A percentile compares a stretch with the other conserved stretches of the same genome.
Evolutionary conservation across 2,888 invertebrate species (phyloP).

Genomic region (Chironomus riparius): DNA sequence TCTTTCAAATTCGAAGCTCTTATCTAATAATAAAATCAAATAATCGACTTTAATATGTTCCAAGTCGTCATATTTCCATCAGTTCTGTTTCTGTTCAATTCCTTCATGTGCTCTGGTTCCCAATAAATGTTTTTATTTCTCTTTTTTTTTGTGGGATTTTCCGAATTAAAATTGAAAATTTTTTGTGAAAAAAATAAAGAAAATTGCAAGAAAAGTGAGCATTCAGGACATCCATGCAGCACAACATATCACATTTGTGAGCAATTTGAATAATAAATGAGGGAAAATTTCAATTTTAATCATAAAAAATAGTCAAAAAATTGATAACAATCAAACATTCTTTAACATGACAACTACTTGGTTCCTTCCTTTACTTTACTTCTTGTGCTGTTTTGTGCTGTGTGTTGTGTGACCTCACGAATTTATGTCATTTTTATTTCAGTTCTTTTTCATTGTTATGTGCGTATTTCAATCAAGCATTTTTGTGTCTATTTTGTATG

Average conservation of each 20-base stretch:
- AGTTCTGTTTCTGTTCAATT: not conserved
- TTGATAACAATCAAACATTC: no score
- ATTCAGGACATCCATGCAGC: not conserved
- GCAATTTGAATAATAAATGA: no score
- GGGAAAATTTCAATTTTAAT: not conserved
- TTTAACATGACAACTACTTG: no score
- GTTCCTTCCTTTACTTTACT: no score
- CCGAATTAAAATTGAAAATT: not conserved
- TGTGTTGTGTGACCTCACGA: no score
- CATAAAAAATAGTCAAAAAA: not conserved
- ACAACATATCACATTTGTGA: not conserved
- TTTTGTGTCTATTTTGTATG: no score
- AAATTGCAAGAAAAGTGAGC: not conserved
- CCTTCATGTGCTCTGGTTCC: not conserved
- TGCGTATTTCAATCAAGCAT: no score
- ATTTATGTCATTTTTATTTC: no score
- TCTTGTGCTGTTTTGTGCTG: no score
- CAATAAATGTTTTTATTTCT: not conserved
- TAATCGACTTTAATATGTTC: not conserved
- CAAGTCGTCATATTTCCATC: not conserved
- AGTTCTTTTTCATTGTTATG: no score
- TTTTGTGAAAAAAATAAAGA: not conserved
- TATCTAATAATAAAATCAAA: slow-evolving; percentile 8
- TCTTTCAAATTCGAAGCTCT: not conserved
- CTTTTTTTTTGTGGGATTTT: no score